Base-by-base conservation (phyloP, 2,888 invertebrate species). In the Microctonus brassicae region DNA sequence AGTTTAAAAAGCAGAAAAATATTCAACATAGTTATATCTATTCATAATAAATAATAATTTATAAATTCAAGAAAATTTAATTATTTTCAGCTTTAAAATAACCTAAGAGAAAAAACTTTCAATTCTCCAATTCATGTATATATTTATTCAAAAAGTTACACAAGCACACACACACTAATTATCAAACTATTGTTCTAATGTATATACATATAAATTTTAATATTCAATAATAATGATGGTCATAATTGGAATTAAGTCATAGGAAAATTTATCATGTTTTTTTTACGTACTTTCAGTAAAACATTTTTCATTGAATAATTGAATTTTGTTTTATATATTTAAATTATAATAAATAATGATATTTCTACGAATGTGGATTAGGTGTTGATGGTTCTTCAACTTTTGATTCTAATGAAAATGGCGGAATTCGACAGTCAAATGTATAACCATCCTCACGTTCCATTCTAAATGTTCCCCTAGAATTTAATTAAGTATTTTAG, bases 351-450 rank as follows among this genome's bases (percentile, higher is more conserved):
- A 5, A 47, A 17, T 17, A 5, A 47, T 3, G 9, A 33, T n/a
- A 7, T 5, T 17, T 58, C 17, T n/a, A 58, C 6, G 58, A 66
- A 67, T 82, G 80, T 36, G 79, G 76, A 74, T 85, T 83, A 13
- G 85, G 80, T 1, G 88, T 84, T 36, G 89, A 82, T 29, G 86
- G 80, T 53, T 92, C 92, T 73, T 96, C 96, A 13, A 94, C 93
- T 88, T 97, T 97, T 83, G 97, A 97, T 89, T 99, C 98, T 74
- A 99, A 89, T 0, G 97, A 97, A 88, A 99, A 98, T 0, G 99
- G 97, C 52, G 99, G 99, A 84, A 99, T 98, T 83, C 97, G 92
- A 86, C 98, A 98, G 88, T 99, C 98, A 88, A 99, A 99, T 0
- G 95, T 94, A 85, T 96, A 95, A 1, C 98, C 98, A 88, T 99